Conservation (phyloP, 1,140 invertebrate genomes). For the Penaeus chinensis region DNA sequence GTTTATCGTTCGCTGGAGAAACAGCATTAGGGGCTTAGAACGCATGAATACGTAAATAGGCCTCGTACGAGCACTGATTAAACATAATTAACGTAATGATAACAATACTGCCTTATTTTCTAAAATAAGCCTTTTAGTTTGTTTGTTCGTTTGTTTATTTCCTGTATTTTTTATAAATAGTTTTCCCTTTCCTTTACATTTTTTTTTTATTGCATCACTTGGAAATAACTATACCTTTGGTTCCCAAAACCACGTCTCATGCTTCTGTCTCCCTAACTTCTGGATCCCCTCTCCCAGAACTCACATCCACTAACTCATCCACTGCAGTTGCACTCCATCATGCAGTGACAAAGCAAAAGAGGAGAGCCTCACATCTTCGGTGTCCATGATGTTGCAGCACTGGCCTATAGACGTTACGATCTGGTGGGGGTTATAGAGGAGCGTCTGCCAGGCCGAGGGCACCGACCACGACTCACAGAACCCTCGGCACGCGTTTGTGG, state of each 20-base stretch:
- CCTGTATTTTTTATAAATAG: neutral
- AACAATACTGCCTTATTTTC: constrained; percentile 6
- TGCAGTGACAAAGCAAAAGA: neutral
- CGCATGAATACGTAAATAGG: neutral
- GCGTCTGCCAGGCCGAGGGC: constrained; percentile 70
- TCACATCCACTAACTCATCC: neutral
- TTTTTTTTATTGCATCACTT: neutral
- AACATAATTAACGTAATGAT: neutral
- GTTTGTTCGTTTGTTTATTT: neutral
- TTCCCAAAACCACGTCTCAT: too few relatives aligned
- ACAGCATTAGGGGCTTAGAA: too few relatives aligned
- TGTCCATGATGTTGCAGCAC: constrained; percentile 90
- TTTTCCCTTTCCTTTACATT: neutral
- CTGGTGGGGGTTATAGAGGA: constrained; percentile 74
- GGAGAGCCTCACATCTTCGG: constrained; percentile 77
- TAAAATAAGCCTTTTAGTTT: neutral
- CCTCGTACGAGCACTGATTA: neutral
- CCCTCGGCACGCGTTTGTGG: constrained; percentile 87
- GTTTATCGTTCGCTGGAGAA: too few relatives aligned
- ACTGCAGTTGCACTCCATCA: neutral
- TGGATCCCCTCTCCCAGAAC: neutral
- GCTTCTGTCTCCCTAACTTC: neutral
- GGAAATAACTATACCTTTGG: too few relatives aligned
- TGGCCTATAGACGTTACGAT: constrained; percentile 86
- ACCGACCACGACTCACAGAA: constrained; percentile 86